Base-by-base conservation (phyloP, 2,113 vertebrate species). In the Camelus bactrianus region DNA sequence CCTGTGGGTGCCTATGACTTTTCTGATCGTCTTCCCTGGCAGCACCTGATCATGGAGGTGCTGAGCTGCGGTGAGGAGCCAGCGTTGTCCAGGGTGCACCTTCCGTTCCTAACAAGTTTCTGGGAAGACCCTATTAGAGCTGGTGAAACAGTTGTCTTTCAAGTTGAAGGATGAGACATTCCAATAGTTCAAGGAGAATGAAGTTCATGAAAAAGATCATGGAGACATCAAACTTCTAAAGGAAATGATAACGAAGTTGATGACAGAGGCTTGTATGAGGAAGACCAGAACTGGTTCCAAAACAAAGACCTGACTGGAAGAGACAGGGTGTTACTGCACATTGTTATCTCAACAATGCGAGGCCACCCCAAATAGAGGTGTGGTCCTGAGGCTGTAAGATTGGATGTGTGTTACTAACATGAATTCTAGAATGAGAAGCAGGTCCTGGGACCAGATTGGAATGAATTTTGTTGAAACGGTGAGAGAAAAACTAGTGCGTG, bases 241-340 rank as follows among this genome's bases (percentile, higher is more conserved):
- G 98, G 98, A 8, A 98, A 99, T 54, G 98, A 98, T 80, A 98
- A 98, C 22, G 98, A 98, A 97, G 98, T 98, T 20, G 98, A 98
- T 97, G 98, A 98, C 3, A 98, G 98, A 97, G 97, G 98, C 77
- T 98, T 98, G 72, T 98, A 98, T 97, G 98, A 98, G 97, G 98
- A 98, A 97, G 98, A 98, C 15, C 98, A 99, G 95, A 98, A 98
- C 93, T 98, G 98, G 98, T 92, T 99, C n/a, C 98, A 98, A 97
- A 98, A 98, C 97, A 98, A 98, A 0, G 98, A 98, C 69, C 97
- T 98, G 35, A 98, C 98, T 30, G 98, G 98, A 69, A 97, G 98
- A 98, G 98, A 98, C 6, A 96, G 98, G 94, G 98, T 97, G 52
- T 98, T 98, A 96, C 98, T 98, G 4, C 98, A 98, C 1, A 98